phyloP scores from a whole-genome alignment of 2,797 vertebrate genomes.

The Thunnus albacares region DNA sequence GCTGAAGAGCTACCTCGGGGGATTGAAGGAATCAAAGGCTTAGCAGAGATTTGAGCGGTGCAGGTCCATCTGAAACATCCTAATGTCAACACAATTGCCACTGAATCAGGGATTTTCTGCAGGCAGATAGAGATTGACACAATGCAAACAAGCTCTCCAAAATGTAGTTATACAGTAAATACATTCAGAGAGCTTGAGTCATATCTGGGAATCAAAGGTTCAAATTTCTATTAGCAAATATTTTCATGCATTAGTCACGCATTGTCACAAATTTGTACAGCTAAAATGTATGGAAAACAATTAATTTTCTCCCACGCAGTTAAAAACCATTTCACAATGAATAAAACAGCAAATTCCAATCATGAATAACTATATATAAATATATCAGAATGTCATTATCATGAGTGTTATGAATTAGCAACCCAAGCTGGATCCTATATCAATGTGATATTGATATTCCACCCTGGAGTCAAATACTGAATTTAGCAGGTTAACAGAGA shows the following conservation, averaged over 20 bases:
- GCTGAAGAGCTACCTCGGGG: slow-evolving; percentile 71
- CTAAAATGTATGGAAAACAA: slow-evolving; percentile 9
- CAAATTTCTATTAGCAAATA: slow-evolving; percentile 39
- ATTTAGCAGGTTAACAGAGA: slow-evolving; percentile 64
- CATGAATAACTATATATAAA: not conserved
- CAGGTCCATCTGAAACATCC: slow-evolving; percentile 74
- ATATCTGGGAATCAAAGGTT: slow-evolving; percentile 14
- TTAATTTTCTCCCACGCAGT: not conserved
- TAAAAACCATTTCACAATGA: not conserved
- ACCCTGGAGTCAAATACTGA: slow-evolving; percentile 42
- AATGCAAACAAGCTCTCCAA: slow-evolving; percentile 54
- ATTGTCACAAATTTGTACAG: not conserved
- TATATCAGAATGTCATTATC: slow-evolving; percentile 12
- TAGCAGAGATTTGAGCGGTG: slow-evolving; percentile 76
- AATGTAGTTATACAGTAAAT: slow-evolving; percentile 51
- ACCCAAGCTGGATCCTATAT: slow-evolving; percentile 17
- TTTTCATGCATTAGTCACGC: not conserved
- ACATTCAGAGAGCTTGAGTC: slow-evolving; percentile 34
- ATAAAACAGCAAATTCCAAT: slow-evolving; percentile 4
- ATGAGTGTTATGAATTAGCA: slow-evolving; percentile 26
- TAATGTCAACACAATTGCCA: slow-evolving; percentile 72
- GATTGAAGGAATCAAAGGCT: slow-evolving; percentile 82
- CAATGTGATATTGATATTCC: slow-evolving; percentile 58
- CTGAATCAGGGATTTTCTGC: slow-evolving; percentile 67
- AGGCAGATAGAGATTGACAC: slow-evolving; percentile 57